These are phyloP conservation scores for Tamias sibiricus DNA, from an alignment of 2,113 vertebrate species.

Conservation along the genomic window DNA sequence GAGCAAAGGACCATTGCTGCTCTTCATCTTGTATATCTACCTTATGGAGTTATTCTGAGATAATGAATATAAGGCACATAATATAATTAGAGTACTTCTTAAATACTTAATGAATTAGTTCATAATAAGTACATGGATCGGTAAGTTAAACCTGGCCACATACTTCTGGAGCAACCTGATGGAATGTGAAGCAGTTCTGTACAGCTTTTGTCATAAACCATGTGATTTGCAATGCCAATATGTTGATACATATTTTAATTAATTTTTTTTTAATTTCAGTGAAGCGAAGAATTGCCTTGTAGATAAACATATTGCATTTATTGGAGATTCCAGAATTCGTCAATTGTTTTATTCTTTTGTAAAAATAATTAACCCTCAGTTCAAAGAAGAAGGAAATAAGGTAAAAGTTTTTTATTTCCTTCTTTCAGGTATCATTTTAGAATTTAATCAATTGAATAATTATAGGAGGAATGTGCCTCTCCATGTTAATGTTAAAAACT, in stretches of 20 bases:
- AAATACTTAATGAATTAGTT: neutral
- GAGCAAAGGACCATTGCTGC: neutral
- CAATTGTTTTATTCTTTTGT: slow-evolving; percentile 96
- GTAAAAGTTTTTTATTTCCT: slow-evolving; percentile 82
- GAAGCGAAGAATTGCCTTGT: slow-evolving; percentile 95
- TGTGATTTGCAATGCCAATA: slow-evolving; percentile 49
- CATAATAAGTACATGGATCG: neutral
- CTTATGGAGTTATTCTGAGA: neutral
- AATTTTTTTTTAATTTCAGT: slow-evolving; percentile 88
- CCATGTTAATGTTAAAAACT: neutral
- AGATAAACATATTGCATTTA: slow-evolving; percentile 93
- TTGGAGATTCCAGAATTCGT: slow-evolving; percentile 97
- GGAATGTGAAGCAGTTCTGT: neutral
- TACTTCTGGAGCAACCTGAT: slow-evolving; percentile 4
- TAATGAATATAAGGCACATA: neutral
- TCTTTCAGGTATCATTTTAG: neutral
- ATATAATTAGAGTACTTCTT: neutral
- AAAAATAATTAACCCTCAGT: slow-evolving; percentile 93
- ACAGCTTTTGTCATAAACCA: neutral
- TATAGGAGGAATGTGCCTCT: neutral
- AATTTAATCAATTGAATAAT: neutral
- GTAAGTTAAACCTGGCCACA: neutral
- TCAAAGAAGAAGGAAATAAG: slow-evolving; percentile 95
- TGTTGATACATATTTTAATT: slow-evolving; percentile 55
- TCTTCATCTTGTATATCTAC: neutral